Base-by-base conservation (phyloP, 2,797 vertebrate genomes). In the Tolypeutes matacus region DNA sequence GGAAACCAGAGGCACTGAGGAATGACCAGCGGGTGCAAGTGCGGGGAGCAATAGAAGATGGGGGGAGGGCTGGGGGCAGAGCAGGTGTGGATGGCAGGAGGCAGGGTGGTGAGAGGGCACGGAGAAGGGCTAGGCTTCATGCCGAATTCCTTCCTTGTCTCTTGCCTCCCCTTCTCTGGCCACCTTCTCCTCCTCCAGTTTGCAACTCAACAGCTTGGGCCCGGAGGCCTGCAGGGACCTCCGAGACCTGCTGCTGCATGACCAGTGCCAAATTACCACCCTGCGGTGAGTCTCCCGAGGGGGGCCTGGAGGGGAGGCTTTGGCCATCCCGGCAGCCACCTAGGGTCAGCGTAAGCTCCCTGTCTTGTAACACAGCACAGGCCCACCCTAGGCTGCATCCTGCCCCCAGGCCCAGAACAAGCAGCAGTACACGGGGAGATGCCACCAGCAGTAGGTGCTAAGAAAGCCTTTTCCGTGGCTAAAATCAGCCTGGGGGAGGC, bases 201-300 rank as follows among this genome's bases (percentile, higher is more conserved):
- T 99, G 96, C 99, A 99, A 98, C 99, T 99, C 98, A 99, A 99
- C 98, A 99, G 97, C 97, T 98, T 99, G 96, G 99, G 98, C 97
- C 98, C 99, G 0, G 99, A 99, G 2, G 99, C 99, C 95, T 99
- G 99, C 98, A 97, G 98, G 95, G 97, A 99, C 49, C 98, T 99
- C 90, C 98, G 98, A 69, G 98, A 99, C 96, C 97, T 99, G 82
- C 98, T 99, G 10, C 97, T 99, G 64, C 99, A 99, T 0, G 97
- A 99, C 81, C 98, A 99, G 96, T 99, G 99, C 95, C 98, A 94
- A 85, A 97, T 99, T 92, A 98, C 97, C 97, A 98, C 98, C 75
- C 97, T 99, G 97, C 97, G 99, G 99, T 99, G 98, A 99, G 99
- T 96, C 87, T 34, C 31, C 42, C 25, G 3, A 29, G 21, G 2